Evolutionary conservation across 1,140 invertebrate genomes (phyloP).

Genomic region (Calosoma granatense): DNA sequence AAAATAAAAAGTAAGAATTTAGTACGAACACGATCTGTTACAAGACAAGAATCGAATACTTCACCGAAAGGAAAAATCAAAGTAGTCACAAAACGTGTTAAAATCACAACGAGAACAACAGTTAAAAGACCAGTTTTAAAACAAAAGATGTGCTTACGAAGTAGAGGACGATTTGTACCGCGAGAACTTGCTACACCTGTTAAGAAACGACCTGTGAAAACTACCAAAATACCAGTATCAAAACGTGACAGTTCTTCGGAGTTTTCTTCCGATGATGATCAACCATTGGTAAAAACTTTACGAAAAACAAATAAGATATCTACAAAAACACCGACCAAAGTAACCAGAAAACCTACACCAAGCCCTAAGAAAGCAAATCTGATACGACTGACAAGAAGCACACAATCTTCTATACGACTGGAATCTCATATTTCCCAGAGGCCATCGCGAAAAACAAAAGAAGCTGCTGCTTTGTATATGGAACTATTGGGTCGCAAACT

Average conservation of each 20-base stretch:
- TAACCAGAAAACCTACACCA: slow-evolving; percentile 17
- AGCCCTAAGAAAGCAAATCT: slow-evolving; percentile 29
- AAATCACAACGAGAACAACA: slow-evolving; percentile 26
- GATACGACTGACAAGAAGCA: slow-evolving; percentile 25
- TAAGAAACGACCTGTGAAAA: slow-evolving; percentile 10
- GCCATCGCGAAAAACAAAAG: slow-evolving; percentile 62
- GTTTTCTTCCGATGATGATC: slow-evolving; percentile 36
- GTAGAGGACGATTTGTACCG: slow-evolving; percentile 30
- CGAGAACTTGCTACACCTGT: slow-evolving; percentile 16
- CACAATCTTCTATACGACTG: not conserved
- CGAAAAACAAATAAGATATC: slow-evolving; percentile 27
- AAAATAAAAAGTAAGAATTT: slow-evolving; percentile 31
- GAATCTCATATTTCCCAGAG: slow-evolving; percentile 23
- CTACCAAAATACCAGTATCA: slow-evolving; percentile 7
- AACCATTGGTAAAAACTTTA: slow-evolving; percentile 34
- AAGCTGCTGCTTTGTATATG: slow-evolving; percentile 64
- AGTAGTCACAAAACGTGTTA: slow-evolving; percentile 29
- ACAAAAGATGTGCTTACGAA: slow-evolving; percentile 32
- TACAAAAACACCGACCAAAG: slow-evolving; percentile 17
- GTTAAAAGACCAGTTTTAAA: slow-evolving; percentile 25
- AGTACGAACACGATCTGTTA: slow-evolving; percentile 25
- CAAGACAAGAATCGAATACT: slow-evolving; percentile 26
- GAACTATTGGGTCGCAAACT: slow-evolving; percentile 61
- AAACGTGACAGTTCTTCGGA: slow-evolving; percentile 25
- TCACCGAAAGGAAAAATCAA: slow-evolving; percentile 27